Base-by-base conservation (phyloP, 2,797 vertebrate genomes). In the Sarcoramphus papa region DNA sequence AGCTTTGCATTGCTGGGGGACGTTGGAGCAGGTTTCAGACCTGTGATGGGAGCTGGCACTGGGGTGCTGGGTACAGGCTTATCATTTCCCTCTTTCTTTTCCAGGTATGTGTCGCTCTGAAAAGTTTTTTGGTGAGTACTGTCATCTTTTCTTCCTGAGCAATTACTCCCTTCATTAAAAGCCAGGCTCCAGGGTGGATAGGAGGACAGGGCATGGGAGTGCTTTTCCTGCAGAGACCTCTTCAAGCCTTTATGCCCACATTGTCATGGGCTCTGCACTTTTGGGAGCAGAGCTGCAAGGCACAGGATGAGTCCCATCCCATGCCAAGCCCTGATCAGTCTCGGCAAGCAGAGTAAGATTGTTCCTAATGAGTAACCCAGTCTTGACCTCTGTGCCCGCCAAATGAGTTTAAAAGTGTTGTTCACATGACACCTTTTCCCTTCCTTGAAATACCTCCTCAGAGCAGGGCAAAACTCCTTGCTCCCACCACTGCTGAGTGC, bases 121-220 rank as follows among this genome's bases (percentile, higher is more conserved):
- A 27, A 96, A 82, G 82, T 96, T 92, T 87, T 96, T 95, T 87
- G 97, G 97, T 97, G 70, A 97, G 97, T 98, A 64, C 16, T 63
- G 43, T 54, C 12, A 22, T 43, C 45, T 68, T 72, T 51, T 53
- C 51, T 78, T 81, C 72, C 50, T 51, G 64, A 85, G 51, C 47
- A 69, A 16, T 87, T 65, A 48, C 6, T 79, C 25, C n/a, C 31
- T 65, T 80, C 48, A 51, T 87, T 63, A 67, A 82, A 74, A 91
- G 41, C 50, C n/a, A 40, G 41, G 40, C 43, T 90, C 14, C 37
- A 30, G 53, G 17, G 30, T 60, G 45, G 37, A 17, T 77, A 19
- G 45, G 28, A 81, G 40, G 54, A 48, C 27, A 37, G 37, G 60
- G 35, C 27, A 7, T 41, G 67, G 73, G 48, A 65, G 31, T 31